Evolutionary conservation across 2,797 vertebrate species (phyloP).

Genomic region (Myripristis jacobus): DNA sequence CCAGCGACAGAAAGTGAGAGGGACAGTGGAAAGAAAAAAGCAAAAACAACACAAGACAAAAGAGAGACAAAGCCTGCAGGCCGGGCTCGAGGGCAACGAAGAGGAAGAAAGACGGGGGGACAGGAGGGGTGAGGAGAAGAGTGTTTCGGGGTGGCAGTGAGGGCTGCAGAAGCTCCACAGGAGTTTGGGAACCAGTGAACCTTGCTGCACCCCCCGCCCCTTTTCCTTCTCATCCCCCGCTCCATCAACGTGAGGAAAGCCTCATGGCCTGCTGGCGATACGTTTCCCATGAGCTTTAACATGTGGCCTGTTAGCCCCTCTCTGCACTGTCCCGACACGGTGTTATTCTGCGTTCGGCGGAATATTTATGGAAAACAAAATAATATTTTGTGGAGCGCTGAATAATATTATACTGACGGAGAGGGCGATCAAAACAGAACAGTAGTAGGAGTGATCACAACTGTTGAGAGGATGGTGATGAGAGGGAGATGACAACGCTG

Average conservation of each 20-base stretch:
- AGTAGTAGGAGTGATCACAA: not conserved
- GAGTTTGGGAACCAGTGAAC: constrained; percentile 81
- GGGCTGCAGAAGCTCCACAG: constrained; percentile 77
- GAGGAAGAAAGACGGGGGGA: constrained; percentile 72
- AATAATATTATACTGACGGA: constrained; percentile 43
- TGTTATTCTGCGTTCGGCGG: constrained; percentile 45
- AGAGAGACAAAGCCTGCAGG: constrained; percentile 43
- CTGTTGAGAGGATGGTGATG: not conserved
- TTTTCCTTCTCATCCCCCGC: constrained; percentile 57
- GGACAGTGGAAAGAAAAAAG: constrained; percentile 40
- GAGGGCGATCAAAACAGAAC: constrained; percentile 37
- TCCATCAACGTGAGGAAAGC: constrained; percentile 79
- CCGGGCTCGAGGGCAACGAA: constrained; percentile 42
- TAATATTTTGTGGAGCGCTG: constrained; percentile 59
- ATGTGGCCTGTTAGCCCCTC: constrained; percentile 73
- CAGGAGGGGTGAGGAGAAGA: constrained; percentile 68
- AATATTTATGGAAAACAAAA: constrained; percentile 61
- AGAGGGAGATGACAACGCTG: not conserved
- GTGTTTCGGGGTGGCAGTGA: constrained; percentile 72
- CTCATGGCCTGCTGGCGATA: constrained; percentile 69
- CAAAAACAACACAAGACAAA: constrained; percentile 47
- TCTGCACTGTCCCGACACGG: constrained; percentile 35
- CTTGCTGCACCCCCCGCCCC: constrained; percentile 57
- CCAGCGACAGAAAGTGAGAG: constrained; percentile 59
- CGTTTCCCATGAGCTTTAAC: constrained; percentile 79